These are phyloP conservation scores for Aporophyla nigra DNA, from an alignment of 2,888 invertebrate genomes.

Conservation along the genomic window DNA sequence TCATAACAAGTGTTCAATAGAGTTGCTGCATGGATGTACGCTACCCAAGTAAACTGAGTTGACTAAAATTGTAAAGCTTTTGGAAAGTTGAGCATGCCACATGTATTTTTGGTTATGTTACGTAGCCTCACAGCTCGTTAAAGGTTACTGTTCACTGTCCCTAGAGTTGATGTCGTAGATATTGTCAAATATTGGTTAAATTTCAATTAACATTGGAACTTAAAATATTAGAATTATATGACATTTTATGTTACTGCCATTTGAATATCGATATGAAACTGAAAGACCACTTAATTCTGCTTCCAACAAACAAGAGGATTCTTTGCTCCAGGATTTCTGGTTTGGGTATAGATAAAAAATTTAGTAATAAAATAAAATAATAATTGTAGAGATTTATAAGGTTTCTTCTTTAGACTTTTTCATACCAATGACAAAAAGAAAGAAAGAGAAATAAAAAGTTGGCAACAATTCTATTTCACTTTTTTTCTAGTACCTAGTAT, in stretches of 20 bases:
- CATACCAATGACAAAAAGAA: background rate
- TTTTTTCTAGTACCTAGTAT: background rate
- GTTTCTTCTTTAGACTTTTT: background rate
- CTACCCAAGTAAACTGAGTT: background rate
- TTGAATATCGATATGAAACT: background rate
- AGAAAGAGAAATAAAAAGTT: background rate
- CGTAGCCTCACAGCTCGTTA: constrained; percentile 14
- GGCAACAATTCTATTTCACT: background rate
- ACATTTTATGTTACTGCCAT: background rate
- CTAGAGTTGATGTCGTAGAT: constrained; percentile 6
- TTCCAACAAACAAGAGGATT: background rate
- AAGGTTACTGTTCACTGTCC: background rate
- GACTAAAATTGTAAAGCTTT: constrained; percentile 1
- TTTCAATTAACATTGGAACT: background rate
- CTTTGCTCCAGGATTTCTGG: background rate
- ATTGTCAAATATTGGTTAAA: background rate
- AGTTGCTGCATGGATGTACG: constrained; percentile 29
- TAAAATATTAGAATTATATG: background rate
- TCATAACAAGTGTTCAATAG: constrained; percentile 15
- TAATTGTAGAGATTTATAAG: background rate
- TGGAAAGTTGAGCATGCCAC: constrained; percentile 32
- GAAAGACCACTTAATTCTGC: background rate
- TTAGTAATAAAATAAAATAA: no score
- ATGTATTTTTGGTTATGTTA: constrained; percentile 44
- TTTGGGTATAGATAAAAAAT: background rate